These are phyloP conservation scores for Melanophora roralis DNA, from an alignment of 2,888 invertebrate genomes.

Conservation along the genomic window DNA sequence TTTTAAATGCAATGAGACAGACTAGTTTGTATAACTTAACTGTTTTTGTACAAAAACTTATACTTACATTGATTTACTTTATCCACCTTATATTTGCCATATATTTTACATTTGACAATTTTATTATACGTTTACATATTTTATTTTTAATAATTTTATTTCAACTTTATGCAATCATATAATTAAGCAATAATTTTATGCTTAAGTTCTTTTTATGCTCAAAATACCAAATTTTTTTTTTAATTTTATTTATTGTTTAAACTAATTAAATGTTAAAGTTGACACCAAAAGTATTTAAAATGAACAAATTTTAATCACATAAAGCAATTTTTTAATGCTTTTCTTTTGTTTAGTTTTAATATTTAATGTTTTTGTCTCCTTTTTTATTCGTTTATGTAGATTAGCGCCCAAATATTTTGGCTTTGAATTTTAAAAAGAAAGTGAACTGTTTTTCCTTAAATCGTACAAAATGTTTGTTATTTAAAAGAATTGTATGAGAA, in stretches of 20 bases:
- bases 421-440: too few relatives aligned
- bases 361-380: neutral
- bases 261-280: too few relatives aligned
- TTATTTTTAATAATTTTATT: neutral
- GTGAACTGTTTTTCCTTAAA: too few relatives aligned
- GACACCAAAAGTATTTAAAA: conserved; percentile 40
- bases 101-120: conserved; percentile 27
- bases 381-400: too few relatives aligned
- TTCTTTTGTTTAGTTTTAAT: neutral
- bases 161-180: conserved; percentile 23
- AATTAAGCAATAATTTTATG: conserved; percentile 35
- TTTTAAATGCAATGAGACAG: too few relatives aligned
- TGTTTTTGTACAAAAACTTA: too few relatives aligned
- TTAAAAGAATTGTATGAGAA: too few relatives aligned
- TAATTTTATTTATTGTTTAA: conserved; percentile 17
- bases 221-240: conserved; percentile 29
- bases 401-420: too few relatives aligned
- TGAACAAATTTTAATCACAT: neutral
- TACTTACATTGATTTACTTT: neutral
- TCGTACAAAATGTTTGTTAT: too few relatives aligned
- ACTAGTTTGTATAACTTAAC: too few relatives aligned
- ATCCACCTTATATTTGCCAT: conserved; percentile 34
- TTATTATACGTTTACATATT: neutral
- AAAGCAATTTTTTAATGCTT: neutral
- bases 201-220: neutral